These are phyloP conservation scores for Meloidogyne exigua DNA, from an alignment of 1,140 invertebrate species.

Conservation along the genomic window DNA sequence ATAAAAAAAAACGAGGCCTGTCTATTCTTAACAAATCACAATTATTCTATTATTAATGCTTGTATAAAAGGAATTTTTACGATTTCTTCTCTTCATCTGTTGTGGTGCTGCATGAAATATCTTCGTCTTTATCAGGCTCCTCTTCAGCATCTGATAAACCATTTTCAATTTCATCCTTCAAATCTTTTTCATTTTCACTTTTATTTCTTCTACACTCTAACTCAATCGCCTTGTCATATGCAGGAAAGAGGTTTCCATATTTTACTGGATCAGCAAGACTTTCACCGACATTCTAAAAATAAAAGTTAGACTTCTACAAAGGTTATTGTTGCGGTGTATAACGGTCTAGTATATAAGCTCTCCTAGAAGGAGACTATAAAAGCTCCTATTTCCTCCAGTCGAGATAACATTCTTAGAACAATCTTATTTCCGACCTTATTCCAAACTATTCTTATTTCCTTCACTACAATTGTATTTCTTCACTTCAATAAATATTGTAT, in stretches of 20 bases:
- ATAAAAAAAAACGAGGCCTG: not conserved
- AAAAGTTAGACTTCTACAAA: too few species aligned
- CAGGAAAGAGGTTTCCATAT: slow-evolving; percentile 94
- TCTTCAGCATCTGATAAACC: not conserved
- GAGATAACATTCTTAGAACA: too few species aligned
- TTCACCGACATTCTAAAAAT: slow-evolving; percentile 67
- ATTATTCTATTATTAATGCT: not conserved
- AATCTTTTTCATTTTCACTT: not conserved
- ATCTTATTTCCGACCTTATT: too few species aligned
- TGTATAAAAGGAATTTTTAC: not conserved
- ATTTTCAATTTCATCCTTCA: not conserved
- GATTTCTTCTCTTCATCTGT: not conserved
- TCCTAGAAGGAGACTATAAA: too few species aligned
- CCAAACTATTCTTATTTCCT: too few species aligned
- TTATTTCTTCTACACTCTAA: slow-evolving; percentile 69
- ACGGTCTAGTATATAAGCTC: too few species aligned
- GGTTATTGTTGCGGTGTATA: too few species aligned
- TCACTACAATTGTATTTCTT: too few species aligned
- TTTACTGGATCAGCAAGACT: slow-evolving; percentile 89
- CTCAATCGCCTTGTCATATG: slow-evolving; percentile 75
- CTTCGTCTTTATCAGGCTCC: not conserved
- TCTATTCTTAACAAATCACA: slow-evolving; percentile 3
- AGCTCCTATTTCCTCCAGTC: too few species aligned
- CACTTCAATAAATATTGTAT: too few species aligned
- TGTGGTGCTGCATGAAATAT: not conserved